phyloP scores from a whole-genome alignment of 2,113 vertebrate species.

The Phyllopteryx taeniolatus region DNA sequence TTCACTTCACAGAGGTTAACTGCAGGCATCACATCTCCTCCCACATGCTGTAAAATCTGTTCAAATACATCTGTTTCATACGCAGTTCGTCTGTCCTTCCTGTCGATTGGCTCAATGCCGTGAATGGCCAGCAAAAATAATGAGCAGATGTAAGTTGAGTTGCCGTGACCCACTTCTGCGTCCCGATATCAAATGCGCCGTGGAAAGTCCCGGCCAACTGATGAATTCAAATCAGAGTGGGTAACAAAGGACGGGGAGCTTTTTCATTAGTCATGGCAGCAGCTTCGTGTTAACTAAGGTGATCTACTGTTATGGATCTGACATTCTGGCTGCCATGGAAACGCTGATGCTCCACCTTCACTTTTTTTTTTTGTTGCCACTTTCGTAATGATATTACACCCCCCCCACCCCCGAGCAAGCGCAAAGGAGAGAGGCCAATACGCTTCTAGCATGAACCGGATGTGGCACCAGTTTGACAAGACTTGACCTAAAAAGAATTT shows the following conservation, averaged over 20 bases:
- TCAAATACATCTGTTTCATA: background rate
- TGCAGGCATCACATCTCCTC: background rate
- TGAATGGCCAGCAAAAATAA: constrained; percentile 1
- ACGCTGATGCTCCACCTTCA: constrained; percentile 16
- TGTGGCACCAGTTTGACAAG: too few species aligned
- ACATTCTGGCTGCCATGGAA: constrained; percentile 46
- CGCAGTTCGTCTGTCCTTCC: background rate
- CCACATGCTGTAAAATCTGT: background rate
- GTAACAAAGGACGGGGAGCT: constrained; percentile 11
- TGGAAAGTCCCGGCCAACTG: constrained; percentile 22
- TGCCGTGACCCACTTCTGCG: background rate
- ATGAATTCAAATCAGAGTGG: constrained; percentile 40
- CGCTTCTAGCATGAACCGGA: too few species aligned
- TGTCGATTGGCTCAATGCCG: background rate
- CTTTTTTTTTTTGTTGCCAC: background rate
- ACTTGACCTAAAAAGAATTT: too few species aligned
- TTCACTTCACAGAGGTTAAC: background rate
- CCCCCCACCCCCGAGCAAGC: background rate
- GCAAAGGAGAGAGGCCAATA: background rate
- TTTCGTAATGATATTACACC: constrained; percentile 1
- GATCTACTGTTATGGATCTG: constrained; percentile 22
- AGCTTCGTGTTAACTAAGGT: constrained; percentile 31
- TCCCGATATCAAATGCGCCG: background rate
- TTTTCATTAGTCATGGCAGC: constrained; percentile 50
- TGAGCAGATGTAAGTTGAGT: constrained; percentile 23